Evolutionary conservation across 2,113 vertebrate species (phyloP).

Genomic region (Pseudonaja textilis): DNA sequence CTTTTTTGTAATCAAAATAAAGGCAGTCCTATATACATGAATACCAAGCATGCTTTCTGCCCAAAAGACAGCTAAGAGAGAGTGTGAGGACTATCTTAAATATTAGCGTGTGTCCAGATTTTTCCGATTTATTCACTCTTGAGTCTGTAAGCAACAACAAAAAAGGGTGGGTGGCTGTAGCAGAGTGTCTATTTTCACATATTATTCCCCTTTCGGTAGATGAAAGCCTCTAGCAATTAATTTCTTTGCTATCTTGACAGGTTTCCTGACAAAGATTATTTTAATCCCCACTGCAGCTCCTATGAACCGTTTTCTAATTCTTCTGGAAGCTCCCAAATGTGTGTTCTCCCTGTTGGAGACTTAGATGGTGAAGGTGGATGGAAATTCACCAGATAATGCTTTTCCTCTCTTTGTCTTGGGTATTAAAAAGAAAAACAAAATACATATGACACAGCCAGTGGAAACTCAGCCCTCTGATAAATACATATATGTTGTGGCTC

Average conservation of each 20-base stretch:
- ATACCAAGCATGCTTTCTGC: no score
- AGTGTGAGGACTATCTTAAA: no score
- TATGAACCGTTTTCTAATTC: not conserved
- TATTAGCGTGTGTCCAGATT: no score
- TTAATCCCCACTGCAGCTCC: not conserved
- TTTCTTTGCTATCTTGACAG: slow-evolving; percentile 2
- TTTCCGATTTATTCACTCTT: no score
- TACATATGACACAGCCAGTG: not conserved
- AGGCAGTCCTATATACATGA: no score
- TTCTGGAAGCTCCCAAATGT: not conserved
- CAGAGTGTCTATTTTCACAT: not conserved
- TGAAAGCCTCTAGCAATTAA: not conserved
- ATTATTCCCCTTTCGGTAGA: not conserved
- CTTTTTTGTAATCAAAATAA: no score
- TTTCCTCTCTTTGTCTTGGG: not conserved
- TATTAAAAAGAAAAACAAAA: not conserved
- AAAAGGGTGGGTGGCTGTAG: no score
- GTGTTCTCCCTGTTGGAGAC: not conserved
- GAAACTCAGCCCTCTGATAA: not conserved
- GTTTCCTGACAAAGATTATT: not conserved
- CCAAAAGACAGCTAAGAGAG: no score
- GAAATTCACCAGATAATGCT: not conserved
- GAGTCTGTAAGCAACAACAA: no score
- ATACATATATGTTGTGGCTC: not conserved
- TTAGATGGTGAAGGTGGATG: slow-evolving; percentile 18